Evolutionary conservation across 2,113 vertebrate species (phyloP).

Genomic region (Carassius carassius): DNA sequence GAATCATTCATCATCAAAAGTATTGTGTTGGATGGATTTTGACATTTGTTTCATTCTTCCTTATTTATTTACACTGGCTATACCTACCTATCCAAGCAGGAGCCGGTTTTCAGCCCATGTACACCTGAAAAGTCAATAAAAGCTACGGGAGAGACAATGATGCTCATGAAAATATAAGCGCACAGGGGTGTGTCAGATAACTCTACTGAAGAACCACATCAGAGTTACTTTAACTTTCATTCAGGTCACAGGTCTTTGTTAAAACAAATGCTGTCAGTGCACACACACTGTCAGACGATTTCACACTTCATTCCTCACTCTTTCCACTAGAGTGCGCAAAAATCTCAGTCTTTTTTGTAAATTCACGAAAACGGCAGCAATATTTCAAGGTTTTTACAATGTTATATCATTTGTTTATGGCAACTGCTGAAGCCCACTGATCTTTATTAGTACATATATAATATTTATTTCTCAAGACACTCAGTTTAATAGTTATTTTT

Average conservation of each 20-base stretch:
- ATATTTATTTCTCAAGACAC: background rate
- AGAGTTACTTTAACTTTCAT: background rate
- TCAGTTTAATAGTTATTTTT: background rate
- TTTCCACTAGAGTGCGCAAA: constrained; percentile 9
- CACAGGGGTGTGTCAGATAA: background rate
- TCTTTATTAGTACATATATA: background rate
- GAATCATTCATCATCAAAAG: background rate
- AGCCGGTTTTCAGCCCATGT: background rate
- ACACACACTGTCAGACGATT: background rate
- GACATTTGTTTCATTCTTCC: background rate
- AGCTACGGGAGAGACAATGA: background rate
- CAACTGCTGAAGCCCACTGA: background rate
- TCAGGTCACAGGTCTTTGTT: background rate
- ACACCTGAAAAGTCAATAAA: constrained; percentile 5
- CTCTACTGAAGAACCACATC: background rate
- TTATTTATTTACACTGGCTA: background rate
- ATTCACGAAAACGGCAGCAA: background rate
- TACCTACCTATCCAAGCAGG: background rate
- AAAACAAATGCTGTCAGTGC: background rate
- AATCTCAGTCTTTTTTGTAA: background rate
- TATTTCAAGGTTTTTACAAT: background rate
- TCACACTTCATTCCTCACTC: background rate
- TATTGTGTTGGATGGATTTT: background rate
- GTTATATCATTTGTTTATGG: background rate
- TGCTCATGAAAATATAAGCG: background rate